Base-by-base conservation (phyloP, 2,888 invertebrate species). In the Octonoba sinensis region DNA sequence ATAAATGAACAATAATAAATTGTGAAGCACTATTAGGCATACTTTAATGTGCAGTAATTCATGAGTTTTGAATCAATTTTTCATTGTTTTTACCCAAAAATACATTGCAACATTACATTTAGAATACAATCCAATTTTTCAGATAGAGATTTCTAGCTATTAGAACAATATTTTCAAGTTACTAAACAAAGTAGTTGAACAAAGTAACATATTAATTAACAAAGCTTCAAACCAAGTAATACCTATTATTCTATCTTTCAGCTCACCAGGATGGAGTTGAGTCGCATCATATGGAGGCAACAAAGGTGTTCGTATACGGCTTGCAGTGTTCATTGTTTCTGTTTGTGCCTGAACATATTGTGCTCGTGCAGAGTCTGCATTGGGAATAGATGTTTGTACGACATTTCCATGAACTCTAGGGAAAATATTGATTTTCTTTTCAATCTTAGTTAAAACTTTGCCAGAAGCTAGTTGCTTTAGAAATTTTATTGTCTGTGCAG, bases 311-410 rank as follows among this genome's bases (percentile, higher is more conserved):
- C 87, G 87, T 60, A 88, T 87, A 47, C 88, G 81, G 78, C 86
- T 87, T 4, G 88, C 86, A 22, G 84, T 84, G 70, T 85, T 85
- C 72, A 83, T 77, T 11, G 88, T 88, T 81, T 88, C 86, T 1
- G 88, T 89, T 84, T 89, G 88, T 56, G 86, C 86, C 83, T 89
- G 88, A 18, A 88, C 87, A 81, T 88, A 89, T 81, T 88, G 87
- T n/a, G 85, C 87, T 74, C 88, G 87, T 15, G 87, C 87, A 3
- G 88, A 88, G 74, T 88, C 87, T 8, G 88, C 87, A 77, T 88
- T 88, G n/a, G 86, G 86, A 16, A 87, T 87, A 4, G 87, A 86
- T 8, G 86, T 87, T 59, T 87, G 87, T 18, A 87, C 83, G 79
- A 88, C 87, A 78, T 88, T 88, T 12, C 88, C 87, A 57, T 87